phyloP scores from a whole-genome alignment of 2,113 vertebrate genomes.

The Apus apus region DNA sequence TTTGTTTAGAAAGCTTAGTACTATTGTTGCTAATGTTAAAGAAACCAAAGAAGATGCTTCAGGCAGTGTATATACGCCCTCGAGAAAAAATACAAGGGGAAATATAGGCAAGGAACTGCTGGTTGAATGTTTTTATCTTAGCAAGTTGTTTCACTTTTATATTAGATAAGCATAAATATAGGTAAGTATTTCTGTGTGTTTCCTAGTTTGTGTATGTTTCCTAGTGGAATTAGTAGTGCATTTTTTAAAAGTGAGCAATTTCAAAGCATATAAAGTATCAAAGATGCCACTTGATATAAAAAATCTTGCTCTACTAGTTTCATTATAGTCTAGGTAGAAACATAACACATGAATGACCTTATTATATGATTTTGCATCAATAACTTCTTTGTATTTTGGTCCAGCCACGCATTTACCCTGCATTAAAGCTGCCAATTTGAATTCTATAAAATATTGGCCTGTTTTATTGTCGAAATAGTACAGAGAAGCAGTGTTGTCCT shows the following conservation, averaged over 20 bases:
- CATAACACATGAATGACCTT: not conserved
- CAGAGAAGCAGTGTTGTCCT: not conserved
- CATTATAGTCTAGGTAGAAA: not conserved
- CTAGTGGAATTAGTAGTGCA: not conserved
- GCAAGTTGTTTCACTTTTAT: not conserved
- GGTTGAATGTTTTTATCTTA: not conserved
- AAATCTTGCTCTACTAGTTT: not conserved
- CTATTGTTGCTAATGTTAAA: not conserved
- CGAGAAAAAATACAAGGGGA: not conserved
- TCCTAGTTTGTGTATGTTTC: not conserved
- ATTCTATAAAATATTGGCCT: not conserved
- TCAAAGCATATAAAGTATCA: not conserved
- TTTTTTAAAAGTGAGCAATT: not conserved
- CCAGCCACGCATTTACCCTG: not conserved
- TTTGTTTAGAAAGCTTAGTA: not conserved
- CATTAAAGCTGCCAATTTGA: not conserved
- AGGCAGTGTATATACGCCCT: rapidly evolving
- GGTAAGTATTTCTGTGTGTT: not conserved
- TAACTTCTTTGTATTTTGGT: not conserved
- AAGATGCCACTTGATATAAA: not conserved
- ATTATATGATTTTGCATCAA: not conserved
- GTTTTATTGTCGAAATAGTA: rapidly evolving
- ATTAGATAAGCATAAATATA: not conserved
- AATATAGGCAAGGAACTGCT: not conserved
- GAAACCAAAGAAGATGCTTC: not conserved